Evolutionary conservation across 2,888 invertebrate genomes (phyloP), one percentile per base, ranked within the genome.

Genomic region (Heliconius aoede): DNA sequence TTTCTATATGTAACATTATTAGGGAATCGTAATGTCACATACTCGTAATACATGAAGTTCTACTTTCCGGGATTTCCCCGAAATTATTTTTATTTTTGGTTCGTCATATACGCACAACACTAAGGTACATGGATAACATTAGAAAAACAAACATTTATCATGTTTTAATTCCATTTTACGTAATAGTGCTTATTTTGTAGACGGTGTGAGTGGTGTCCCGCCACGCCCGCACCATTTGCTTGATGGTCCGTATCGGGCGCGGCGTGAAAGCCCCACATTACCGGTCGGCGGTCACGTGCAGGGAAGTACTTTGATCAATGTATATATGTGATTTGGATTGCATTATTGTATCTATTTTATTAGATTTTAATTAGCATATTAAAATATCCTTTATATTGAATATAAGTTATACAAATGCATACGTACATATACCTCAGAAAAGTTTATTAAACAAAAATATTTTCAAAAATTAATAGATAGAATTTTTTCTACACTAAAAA

Each of bases 201-300:
- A 65, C 40, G 64, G 72, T 40, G 18, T 58, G 64, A 71, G 64
- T 71, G 62, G 64, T 36, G 75, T 72, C 58, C 71, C 71, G 76
- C 69, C 80, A 75, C 78, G 76, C 78, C 79, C 74, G 80, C 76
- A 71, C 80, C 74, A 80, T 79, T 78, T 80, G 76, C 62, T 55
- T 75, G 74, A 80, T 81, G 72, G 80, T 78, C 78, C 81, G 79
- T 64, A 74, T 78, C 80, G 65, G 73, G 80, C 71, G 80, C 72
- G 80, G 73, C 72, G 72, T 79, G 80, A 80, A 80, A 80, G 80
- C 78, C 76, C 67, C 58, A 73, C 67, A 72, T 75, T 72, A 74
- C 69, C 80, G 71, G 79, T 77, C 80, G 72, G 65, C 80, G 73
- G 79, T 77, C 80, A 80, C 79, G 72, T 74, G 71, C 61, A 75